Percentiles rank a stretch among this genome's conserved stretches.
Conservation (phyloP, 2,113 vertebrate genomes). For the Limanda limanda region DNA sequence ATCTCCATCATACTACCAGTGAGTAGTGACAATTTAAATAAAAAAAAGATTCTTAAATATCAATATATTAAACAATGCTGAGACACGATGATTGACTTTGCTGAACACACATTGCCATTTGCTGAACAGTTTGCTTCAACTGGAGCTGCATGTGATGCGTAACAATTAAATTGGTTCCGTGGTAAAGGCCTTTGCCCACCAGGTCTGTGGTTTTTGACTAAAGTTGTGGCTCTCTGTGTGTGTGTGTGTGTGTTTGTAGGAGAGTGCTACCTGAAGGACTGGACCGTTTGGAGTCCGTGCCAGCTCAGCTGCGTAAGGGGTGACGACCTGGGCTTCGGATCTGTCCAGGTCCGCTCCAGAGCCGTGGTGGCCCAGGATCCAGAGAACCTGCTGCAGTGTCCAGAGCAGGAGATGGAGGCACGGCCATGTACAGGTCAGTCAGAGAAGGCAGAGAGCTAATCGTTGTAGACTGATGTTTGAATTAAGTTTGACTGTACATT, state of each 20-base stretch:
- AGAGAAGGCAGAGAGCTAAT: background rate
- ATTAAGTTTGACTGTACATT: background rate
- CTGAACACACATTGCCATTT: no score
- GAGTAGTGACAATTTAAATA: no score
- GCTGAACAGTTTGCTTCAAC: no score
- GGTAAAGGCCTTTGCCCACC: no score
- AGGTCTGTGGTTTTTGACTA: no score
- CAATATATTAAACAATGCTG: no score
- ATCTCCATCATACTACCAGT: no score
- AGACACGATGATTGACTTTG: no score
- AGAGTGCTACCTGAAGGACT: constrained; percentile 96
- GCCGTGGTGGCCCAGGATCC: constrained; percentile 92
- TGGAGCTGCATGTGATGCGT: no score
- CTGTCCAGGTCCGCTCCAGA: constrained; percentile 93
- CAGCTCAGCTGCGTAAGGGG: constrained; percentile 93
- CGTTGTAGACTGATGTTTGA: background rate
- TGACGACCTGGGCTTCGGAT: constrained; percentile 92
- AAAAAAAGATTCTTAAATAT: no score
- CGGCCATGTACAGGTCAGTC: constrained; percentile 89
- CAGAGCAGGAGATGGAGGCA: constrained; percentile 92
- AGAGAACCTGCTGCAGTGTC: constrained; percentile 93
- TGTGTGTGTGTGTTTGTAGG: constrained; percentile 76
- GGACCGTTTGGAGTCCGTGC: constrained; percentile 94
- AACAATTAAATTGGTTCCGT: no score
- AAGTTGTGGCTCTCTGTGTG: background rate